These are phyloP conservation scores for Oreamnos americanus DNA, from an alignment of 2,113 vertebrate genomes.

Conservation along the genomic window DNA sequence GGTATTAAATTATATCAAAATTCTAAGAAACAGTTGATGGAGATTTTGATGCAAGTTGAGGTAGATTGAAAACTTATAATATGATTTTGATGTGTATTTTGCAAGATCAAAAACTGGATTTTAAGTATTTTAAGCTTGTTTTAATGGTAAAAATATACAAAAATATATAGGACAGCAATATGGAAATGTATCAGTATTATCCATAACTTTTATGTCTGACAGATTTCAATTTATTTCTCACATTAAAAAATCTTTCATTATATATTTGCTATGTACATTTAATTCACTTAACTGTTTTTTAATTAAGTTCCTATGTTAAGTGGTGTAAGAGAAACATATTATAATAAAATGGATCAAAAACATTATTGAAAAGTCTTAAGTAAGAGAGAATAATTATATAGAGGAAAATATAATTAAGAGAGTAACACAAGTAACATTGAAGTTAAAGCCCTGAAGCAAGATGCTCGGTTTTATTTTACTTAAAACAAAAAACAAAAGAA, in stretches of 20 bases:
- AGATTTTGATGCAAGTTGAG: conserved; percentile 77
- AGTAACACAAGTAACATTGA: conserved; percentile 14
- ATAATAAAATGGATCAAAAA: conserved; percentile 51
- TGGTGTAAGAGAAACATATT: conserved; percentile 60
- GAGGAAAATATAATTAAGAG: conserved; percentile 58
- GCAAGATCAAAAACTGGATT: conserved; percentile 78
- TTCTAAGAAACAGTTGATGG: conserved; percentile 69
- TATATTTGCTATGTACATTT: conserved; percentile 72
- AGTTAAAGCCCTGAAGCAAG: not conserved
- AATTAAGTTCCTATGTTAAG: conserved; percentile 62
- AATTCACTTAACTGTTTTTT: conserved; percentile 63
- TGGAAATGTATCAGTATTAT: conserved; percentile 76
- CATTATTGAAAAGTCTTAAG: conserved; percentile 60
- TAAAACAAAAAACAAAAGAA: not conserved
- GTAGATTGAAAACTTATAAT: conserved; percentile 79
- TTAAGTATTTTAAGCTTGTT: conserved; percentile 78
- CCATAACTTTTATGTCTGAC: conserved; percentile 77
- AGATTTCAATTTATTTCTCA: conserved; percentile 74
- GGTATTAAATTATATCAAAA: conserved; percentile 69
- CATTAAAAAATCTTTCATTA: conserved; percentile 70
- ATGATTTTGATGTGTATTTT: conserved; percentile 79
- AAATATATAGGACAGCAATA: conserved; percentile 73
- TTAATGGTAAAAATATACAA: conserved; percentile 75
- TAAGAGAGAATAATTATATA: conserved; percentile 57
- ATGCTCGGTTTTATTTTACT: conserved; percentile 42